Evolutionary conservation across 1,140 invertebrate species (phyloP).

Genomic region (Papilio xuthus): DNA sequence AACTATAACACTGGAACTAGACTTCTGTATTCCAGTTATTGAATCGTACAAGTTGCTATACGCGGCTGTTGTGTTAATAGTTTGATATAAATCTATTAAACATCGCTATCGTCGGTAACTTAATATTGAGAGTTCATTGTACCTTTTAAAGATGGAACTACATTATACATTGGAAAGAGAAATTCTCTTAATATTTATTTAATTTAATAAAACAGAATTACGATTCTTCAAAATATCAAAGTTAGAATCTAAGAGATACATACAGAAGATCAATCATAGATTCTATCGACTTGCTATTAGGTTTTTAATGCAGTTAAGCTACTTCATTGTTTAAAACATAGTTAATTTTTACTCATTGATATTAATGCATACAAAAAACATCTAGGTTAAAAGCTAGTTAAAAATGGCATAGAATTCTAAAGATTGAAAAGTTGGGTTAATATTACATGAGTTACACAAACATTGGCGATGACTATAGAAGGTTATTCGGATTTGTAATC

Average conservation of each 20-base stretch:
- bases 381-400: neutral
- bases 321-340: no score
- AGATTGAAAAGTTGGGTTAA: neutral
- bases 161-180: no score
- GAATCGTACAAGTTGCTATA: slow-evolving; percentile 29
- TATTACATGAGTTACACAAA: neutral
- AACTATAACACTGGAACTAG: slow-evolving; percentile 28
- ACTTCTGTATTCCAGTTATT: slow-evolving; percentile 28
- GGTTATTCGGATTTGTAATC: neutral
- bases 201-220: no score
- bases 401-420: neutral
- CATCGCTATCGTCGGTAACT: neutral
- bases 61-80: neutral
- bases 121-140: neutral
- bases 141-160: no score
- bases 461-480: neutral
- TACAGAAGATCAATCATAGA: no score
- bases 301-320: no score
- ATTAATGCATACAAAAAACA: neutral
- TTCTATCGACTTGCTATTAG: no score
- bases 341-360: no score
- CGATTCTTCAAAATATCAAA: no score
- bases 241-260: no score
- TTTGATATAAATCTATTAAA: neutral
- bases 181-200: no score